phyloP scores from a whole-genome alignment of 1,140 invertebrate species.

The Musca vetustissima region DNA sequence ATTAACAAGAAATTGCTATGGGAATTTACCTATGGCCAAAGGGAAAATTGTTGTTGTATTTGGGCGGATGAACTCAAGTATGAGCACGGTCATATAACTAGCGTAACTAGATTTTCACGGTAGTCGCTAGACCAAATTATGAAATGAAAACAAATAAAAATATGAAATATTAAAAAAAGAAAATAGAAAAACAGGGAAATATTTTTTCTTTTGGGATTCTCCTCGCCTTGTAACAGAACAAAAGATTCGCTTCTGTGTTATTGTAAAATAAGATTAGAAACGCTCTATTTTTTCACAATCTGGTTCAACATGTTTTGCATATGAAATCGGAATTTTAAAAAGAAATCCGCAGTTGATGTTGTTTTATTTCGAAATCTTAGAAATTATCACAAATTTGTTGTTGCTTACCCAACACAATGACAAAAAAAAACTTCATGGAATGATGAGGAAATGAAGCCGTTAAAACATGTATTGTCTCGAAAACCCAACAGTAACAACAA shows the following conservation, averaged over 20 bases:
- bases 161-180: constrained; percentile 13
- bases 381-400: constrained; percentile 6
- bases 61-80: no score
- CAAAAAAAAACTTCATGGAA: constrained; percentile 3
- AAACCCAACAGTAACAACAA: not conserved
- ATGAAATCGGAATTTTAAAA: not conserved
- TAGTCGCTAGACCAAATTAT: no score
- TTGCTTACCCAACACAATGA: not conserved
- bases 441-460: constrained; percentile 2
- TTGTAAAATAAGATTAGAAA: constrained; percentile 13
- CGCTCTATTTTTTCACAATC: constrained; percentile 11
- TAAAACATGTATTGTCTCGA: not conserved
- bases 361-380: constrained; percentile 9
- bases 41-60: no score
- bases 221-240: not conserved
- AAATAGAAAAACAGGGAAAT: constrained; percentile 10
- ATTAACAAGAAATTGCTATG: no score
- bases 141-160: not conserved
- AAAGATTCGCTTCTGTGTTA: not conserved
- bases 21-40: no score
- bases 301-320: constrained; percentile 6
- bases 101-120: no score
- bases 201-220: constrained; percentile 6
- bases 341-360: not conserved
- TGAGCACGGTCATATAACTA: no score